Percentiles rank a stretch among this genome's conserved stretches.
Evolutionary conservation across 2,888 invertebrate species (phyloP).

Genomic region (Phorcus lineatus): DNA sequence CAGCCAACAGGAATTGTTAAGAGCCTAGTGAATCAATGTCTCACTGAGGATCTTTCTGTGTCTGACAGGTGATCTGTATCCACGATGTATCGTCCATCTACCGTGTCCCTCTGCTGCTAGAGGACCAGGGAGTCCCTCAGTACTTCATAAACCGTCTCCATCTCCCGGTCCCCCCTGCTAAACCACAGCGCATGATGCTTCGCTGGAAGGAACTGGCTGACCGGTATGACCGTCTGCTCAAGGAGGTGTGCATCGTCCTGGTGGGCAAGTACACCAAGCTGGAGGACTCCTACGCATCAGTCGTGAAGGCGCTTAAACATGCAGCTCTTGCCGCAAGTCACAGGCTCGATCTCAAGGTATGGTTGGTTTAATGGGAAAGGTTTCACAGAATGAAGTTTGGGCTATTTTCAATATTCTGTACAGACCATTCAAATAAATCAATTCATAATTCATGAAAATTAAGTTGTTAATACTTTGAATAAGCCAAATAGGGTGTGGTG

Average conservation of each 20-base stretch:
- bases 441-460: too few species aligned
- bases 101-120: constrained; percentile 94
- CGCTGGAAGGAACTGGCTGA: constrained; percentile 93
- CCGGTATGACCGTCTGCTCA: constrained; percentile 87
- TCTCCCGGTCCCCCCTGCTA: constrained; percentile 80
- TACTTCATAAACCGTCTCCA: constrained; percentile 89
- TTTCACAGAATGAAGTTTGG: not conserved
- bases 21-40: too few species aligned
- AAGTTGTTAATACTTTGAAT: too few species aligned
- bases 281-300: constrained; percentile 97
- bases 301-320: constrained; percentile 95
- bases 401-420: not conserved
- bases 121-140: constrained; percentile 90
- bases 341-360: constrained; percentile 86
- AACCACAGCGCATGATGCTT: constrained; percentile 84
- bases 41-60: not conserved
- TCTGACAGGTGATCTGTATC: constrained; percentile 88
- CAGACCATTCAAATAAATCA: too few species aligned
- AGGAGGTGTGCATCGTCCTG: constrained; percentile 90
- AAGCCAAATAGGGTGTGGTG: too few species aligned
- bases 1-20: too few species aligned
- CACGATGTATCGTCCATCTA: constrained; percentile 96
- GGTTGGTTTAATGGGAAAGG: constrained; percentile 18
- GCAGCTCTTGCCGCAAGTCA: constrained; percentile 90
- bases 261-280: constrained; percentile 98